Evolutionary conservation across 2,888 invertebrate genomes (phyloP), one percentile per base, ranked within the genome.

Genomic region (Tinea semifulvella): DNA sequence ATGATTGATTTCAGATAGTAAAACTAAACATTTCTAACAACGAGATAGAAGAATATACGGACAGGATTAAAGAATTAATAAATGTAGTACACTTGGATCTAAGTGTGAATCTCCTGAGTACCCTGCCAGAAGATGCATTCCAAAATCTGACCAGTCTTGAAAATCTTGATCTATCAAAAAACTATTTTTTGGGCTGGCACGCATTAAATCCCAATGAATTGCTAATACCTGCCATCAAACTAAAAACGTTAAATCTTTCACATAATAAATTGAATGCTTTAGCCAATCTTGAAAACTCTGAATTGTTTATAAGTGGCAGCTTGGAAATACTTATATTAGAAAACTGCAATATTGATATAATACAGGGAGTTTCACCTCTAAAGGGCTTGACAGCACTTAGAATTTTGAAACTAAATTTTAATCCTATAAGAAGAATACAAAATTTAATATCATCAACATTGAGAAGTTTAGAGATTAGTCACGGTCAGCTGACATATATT

Each of bases 11-110:
- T 53, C 73, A 88, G 88, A 84, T 89, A 19, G 82, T 83, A 52
- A 76, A 75, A 18, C 65, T 91, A 49, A 88, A 91, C 57, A 61
- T 91, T 45, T 88, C 90, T 2, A 72, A 76, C 52, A 91, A 91
- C 57, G 66, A 75, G 35, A 83, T 91, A 44, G 63, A 61, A 2
- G 62, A 61, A 2, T 84, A 90, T 53, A 87, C 89, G 0, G 52
- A 50, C 47, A 62, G 58, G 20, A 48, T 80, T 10, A 53, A 52
- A 18, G 62, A 52, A 42, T 62, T 75, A 27, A 54, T 61, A 40
- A 72, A 71, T 45, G 54, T 80, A 44, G 49, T 65, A 6, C 56
- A 50, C 2, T 52, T 80, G 25, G 80, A 80, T 47, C 42, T 74
- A 6, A 76, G 76, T 48, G 68, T 66, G 26, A 89, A 89, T 57